These are phyloP conservation scores for Melopsittacus undulatus DNA, from an alignment of 2,797 vertebrate genomes.

Conservation along the genomic window DNA sequence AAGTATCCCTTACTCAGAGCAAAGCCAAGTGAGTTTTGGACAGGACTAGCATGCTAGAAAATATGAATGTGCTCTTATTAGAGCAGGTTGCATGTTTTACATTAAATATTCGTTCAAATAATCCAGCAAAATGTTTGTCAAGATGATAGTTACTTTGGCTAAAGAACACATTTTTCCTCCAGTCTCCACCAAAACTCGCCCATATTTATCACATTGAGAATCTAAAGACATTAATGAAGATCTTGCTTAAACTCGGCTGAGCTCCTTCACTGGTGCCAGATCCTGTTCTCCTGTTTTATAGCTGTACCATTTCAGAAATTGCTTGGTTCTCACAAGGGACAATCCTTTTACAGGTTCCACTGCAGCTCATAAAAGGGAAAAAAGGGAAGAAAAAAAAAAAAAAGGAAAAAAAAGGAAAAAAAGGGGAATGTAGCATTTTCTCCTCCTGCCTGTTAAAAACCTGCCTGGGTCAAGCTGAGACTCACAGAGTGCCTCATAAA, in stretches of 20 bases:
- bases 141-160: constrained; percentile 63
- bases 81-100: constrained; percentile 64
- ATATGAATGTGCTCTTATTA: constrained; percentile 73
- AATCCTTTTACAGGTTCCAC: constrained; percentile 44
- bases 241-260: constrained; percentile 30
- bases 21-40: constrained; percentile 63
- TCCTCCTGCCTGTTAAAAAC: not conserved
- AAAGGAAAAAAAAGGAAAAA: fast-evolving
- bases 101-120: constrained; percentile 68
- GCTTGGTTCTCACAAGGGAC: constrained; percentile 28
- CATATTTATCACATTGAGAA: not conserved
- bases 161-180: constrained; percentile 30
- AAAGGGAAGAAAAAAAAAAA: fast-evolving
- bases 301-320: constrained; percentile 30
- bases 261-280: constrained; percentile 44
- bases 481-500: not conserved
- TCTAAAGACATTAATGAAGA: constrained; percentile 43
- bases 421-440: not conserved
- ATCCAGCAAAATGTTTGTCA: constrained; percentile 52
- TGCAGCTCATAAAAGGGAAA: constrained; percentile 19
- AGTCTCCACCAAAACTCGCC: constrained; percentile 17
- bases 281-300: constrained; percentile 58
- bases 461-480: not conserved
- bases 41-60: constrained; percentile 24
- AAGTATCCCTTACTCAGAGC: constrained; percentile 56